Evolutionary conservation across 2,888 invertebrate species (phyloP).

Genomic region (Boloria euphrosyne): DNA sequence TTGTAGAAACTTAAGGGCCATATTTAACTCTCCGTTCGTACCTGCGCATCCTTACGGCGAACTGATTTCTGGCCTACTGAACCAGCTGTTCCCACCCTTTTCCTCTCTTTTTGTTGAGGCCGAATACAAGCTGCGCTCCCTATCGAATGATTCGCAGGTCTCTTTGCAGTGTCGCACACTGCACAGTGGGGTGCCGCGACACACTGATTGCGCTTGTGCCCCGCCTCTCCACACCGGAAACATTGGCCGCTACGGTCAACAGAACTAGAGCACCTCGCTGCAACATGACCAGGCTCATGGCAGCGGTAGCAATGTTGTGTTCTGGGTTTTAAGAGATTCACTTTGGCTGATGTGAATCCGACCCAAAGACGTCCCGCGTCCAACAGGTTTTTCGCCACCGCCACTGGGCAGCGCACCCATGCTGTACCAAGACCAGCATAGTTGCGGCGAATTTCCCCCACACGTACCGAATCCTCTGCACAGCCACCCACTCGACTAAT

Average conservation of each 20-base stretch:
- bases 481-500: background rate
- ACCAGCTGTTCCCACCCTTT: no score
- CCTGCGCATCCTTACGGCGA: no score
- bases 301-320: background rate
- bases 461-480: background rate
- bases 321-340: no score
- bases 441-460: background rate
- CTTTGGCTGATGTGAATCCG: no score
- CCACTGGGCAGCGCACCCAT: background rate
- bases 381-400: background rate
- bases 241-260: background rate
- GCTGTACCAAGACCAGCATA: background rate
- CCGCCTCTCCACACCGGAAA: background rate
- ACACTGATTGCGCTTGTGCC: background rate
- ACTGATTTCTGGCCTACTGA: no score
- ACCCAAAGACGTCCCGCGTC: no score
- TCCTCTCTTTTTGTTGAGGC: no score
- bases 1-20: no score
- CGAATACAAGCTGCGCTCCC: background rate
- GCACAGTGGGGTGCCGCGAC: no score
- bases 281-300: background rate
- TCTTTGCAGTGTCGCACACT: no score
- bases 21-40: no score
- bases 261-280: background rate
- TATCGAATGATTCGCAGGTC: no score